Conservation (phyloP, 2,888 invertebrate genomes). For the Geotrupes spiniger region DNA sequence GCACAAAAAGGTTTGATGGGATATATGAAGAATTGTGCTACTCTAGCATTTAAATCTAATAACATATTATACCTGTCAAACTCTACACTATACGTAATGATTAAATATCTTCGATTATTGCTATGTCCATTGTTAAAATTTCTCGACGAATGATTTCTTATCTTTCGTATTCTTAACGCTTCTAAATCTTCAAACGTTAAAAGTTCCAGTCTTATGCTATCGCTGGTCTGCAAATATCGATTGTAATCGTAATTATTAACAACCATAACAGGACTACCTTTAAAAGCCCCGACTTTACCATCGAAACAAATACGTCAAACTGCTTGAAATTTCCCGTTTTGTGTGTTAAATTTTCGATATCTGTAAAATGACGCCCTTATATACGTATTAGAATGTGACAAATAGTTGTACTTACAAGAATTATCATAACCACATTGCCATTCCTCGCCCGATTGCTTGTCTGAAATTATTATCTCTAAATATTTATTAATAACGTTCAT, state of each 20-base stretch:
- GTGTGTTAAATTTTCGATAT: conserved; percentile 56
- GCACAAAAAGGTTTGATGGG: no score
- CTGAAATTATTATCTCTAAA: conserved; percentile 52
- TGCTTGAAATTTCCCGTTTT: conserved; percentile 58
- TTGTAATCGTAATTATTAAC: neutral
- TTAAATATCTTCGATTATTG: conserved; percentile 53
- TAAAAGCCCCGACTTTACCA: conserved; percentile 56
- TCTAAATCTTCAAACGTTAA: conserved; percentile 56
- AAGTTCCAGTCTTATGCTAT: conserved; percentile 53
- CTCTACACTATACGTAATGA: conserved; percentile 55
- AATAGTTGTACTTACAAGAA: conserved; percentile 52
- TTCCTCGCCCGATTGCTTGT: conserved; percentile 55
- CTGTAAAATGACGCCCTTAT: conserved; percentile 40
- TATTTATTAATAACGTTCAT: conserved; percentile 49
- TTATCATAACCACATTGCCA: conserved; percentile 56
- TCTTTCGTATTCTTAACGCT: conserved; percentile 47
- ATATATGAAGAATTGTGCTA: no score
- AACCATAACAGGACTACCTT: conserved; percentile 42
- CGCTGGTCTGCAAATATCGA: conserved; percentile 48
- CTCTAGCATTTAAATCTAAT: no score
- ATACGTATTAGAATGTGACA: neutral
- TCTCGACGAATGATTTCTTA: conserved; percentile 37
- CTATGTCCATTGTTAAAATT: conserved; percentile 30
- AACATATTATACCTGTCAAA: conserved; percentile 52
- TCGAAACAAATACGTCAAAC: conserved; percentile 54